Evolutionary conservation across 1,140 invertebrate species (phyloP), one percentile per base, ranked within the genome.

Genomic region (Pissodes strobi): DNA sequence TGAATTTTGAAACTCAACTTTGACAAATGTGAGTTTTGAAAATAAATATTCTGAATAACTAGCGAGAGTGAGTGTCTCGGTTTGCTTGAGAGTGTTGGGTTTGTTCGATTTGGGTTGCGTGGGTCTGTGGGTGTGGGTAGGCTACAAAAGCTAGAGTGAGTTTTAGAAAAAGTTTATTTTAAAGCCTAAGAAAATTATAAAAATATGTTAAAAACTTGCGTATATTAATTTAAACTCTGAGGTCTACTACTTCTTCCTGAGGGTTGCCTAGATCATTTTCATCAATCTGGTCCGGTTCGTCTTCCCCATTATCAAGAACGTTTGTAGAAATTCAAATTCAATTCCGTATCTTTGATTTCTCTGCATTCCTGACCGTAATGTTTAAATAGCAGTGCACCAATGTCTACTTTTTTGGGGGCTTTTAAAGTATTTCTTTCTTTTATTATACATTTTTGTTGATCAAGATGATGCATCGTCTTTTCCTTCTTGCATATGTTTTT

Each of bases 401-500:
- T 30, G 13, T 41, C 39, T 4, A 41, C 15, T 41, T n/a, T 41
- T 41, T 41, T 41, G 3, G 13, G 5, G 15, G 39, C 10, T 17
- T 41, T 41, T 6, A 41, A 13, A 41, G 8, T 6, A 38, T 39
- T 56, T 18, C 9, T 17, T 2, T 39, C 22, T 56, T 34, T 56
- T 15, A 17, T 56, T 30, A 39, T 38, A 19, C 38, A 59, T 10
- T 59, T 34, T 18, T 34, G 19, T 19, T 18, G n/a, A 21, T 15
- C 12, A 57, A 57, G 38, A 19, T 13, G 5, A 15, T n/a, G n/a
- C n/a, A n/a, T n/a, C n/a, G n/a, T n/a, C n/a, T n/a, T n/a, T n/a
- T n/a, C n/a, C n/a, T n/a, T 57, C 25, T 57, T 57, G 39, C 34
- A 57, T 4, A 57, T 34, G 19, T 18, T 43, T 23, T 45, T 57